Base-by-base conservation (phyloP, 2,888 invertebrate genomes). In the Plebejus melissa region DNA sequence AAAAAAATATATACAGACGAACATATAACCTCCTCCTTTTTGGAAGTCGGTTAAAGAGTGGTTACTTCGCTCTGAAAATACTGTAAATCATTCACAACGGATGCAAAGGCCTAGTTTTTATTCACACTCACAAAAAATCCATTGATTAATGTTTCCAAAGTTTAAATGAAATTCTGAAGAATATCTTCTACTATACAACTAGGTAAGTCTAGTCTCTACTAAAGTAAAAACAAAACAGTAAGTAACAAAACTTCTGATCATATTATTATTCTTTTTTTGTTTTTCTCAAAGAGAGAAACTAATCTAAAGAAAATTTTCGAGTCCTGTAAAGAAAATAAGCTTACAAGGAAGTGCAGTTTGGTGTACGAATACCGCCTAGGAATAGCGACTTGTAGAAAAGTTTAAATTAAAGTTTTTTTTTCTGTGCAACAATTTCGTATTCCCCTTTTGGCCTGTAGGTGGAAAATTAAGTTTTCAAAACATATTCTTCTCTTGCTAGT, bases 231-330 rank as follows among this genome's bases (percentile, higher is more conserved):
- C 4, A 60, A 6, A 60, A 60, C 28, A 22, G 13, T 13, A 65
- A 65, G 65, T 32, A 70, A 41, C n/a, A 22, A 28, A 46, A 41
- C 50, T 46, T 46, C 28, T 46, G 50, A 71, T 54, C 83, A 88
- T 91, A 90, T 91, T 92, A 91, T 91, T 90, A n/a, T n/a, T n/a
- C 88, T 83, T 88, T 85, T 86, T 90, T 89, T 90, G 89, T 92
- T 93, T 91, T 88, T 81, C 89, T 84, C 90, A 91, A 93, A 91
- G 92, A 91, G 90, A 90, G 89, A 91, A 93, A 93, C 92, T 93
- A 93, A 93, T 93, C 90, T 92, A 91, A 93, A 93, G 90, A 91
- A 93, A 92, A 90, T 91, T 93, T 93, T 92, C 90, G 88, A 89
- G 90, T 88, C 88, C 88, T 84, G 84, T 84, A 86, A 90, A 88